These are phyloP conservation scores for Syngnathus scovelli DNA, from an alignment of 2,113 vertebrate genomes.

Conservation along the genomic window DNA sequence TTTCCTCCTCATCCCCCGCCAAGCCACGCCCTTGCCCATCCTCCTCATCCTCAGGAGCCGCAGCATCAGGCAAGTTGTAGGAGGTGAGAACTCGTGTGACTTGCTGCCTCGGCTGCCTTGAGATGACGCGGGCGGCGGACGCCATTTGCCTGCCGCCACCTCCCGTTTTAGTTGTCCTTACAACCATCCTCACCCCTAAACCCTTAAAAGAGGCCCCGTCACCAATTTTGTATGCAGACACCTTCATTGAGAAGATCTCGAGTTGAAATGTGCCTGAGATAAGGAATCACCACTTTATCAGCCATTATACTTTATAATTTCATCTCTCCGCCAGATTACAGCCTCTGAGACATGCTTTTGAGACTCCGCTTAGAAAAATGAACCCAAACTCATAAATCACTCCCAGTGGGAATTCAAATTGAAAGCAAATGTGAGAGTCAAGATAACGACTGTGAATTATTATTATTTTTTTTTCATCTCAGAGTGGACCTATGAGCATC, in stretches of 20 bases:
- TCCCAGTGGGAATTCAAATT: constrained; percentile 15
- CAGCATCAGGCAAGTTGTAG: constrained; percentile 47
- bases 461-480: constrained; percentile 12
- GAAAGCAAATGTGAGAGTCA: constrained; percentile 10
- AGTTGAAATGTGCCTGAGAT: neutral
- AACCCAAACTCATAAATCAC: constrained; percentile 15
- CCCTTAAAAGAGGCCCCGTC: neutral
- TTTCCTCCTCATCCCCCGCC: constrained; percentile 48
- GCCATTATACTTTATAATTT: constrained; percentile 14
- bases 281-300: constrained; percentile 2
- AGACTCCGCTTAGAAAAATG: neutral
- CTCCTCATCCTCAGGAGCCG: constrained; percentile 51
- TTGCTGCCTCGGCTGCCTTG: constrained; percentile 13
- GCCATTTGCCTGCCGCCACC: constrained; percentile 10
- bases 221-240: neutral
- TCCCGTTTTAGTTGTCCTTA: constrained; percentile 8
- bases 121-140: neutral
- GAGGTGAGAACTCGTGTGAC: constrained; percentile 51
- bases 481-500: neutral
- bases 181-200: constrained; percentile 3
- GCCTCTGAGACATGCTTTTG: constrained; percentile 4
- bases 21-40: constrained; percentile 48
- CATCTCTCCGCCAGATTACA: constrained; percentile 3
- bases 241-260: neutral
- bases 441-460: constrained; percentile 6